Evolutionary conservation across 2,888 invertebrate species (phyloP).

Genomic region (Oscheius sp.): DNA sequence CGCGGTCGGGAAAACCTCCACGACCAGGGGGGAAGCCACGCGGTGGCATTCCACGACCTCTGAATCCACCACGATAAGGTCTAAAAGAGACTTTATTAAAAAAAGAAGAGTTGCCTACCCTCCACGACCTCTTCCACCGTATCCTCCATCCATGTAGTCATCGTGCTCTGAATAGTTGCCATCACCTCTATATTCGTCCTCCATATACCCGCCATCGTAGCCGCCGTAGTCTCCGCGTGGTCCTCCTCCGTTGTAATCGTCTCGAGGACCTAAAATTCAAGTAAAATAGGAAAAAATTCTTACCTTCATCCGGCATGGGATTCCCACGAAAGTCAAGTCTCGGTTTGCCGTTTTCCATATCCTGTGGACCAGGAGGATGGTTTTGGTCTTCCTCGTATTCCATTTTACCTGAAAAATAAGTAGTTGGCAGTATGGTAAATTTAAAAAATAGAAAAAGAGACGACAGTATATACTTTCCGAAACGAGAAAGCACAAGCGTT

Average conservation of each 20-base stretch:
- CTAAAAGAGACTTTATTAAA: conserved; percentile 4
- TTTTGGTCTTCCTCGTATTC: conserved; percentile 19
- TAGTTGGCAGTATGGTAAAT: no score
- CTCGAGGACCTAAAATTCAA: conserved; percentile 25
- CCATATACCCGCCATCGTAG: background rate
- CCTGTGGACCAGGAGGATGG: conserved; percentile 1
- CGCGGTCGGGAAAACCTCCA: conserved; percentile 37
- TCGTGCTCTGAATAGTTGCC: conserved; percentile 10
- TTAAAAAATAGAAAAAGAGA: no score
- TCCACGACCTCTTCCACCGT: background rate
- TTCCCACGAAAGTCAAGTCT: conserved; percentile 20
- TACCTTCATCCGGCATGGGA: conserved; percentile 26
- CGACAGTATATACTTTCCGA: no score
- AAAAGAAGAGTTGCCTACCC: background rate
- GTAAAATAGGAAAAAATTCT: background rate
- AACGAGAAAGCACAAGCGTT: no score
- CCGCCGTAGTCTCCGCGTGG: conserved; percentile 18
- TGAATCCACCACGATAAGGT: conserved; percentile 11
- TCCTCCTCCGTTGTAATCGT: conserved; percentile 33
- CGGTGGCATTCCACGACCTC: conserved; percentile 32
- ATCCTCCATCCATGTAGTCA: background rate
- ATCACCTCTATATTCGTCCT: background rate
- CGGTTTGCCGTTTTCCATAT: background rate
- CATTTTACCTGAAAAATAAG: no score
- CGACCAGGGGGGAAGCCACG: conserved; percentile 34